phyloP scores from a whole-genome alignment of 2,888 invertebrate genomes.

The Epinotia nisella region DNA sequence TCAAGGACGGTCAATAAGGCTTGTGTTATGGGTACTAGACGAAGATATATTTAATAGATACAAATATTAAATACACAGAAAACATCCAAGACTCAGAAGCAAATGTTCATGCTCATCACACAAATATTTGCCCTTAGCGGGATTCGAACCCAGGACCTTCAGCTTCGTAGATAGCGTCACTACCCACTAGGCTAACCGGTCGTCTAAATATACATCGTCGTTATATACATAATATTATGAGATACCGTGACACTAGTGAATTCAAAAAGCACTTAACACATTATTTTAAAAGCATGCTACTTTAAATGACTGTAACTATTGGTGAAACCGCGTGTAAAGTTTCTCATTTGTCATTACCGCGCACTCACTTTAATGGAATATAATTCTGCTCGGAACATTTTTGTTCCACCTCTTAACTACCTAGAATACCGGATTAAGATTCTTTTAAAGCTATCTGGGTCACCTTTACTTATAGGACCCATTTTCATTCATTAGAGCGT shows the following conservation, averaged over 20 bases:
- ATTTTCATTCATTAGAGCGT: neutral
- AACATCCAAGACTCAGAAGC: no score
- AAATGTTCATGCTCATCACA: no score
- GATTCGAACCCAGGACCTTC: no score
- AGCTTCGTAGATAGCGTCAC: no score
- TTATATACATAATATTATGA: no score
- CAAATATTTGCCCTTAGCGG: no score
- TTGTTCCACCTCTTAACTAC: slow-evolving; percentile 9
- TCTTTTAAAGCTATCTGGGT: neutral
- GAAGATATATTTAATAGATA: no score
- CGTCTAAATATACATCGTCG: no score
- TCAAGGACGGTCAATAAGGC: no score
- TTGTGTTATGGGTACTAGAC: no score
- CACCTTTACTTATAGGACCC: slow-evolving; percentile 6
- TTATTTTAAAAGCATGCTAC: slow-evolving; percentile 19
- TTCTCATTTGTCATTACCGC: slow-evolving; percentile 32
- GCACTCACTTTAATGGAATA: slow-evolving; percentile 41
- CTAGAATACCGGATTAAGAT: slow-evolving; percentile 19
- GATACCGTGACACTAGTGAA: neutral
- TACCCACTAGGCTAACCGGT: no score
- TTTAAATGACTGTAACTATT: slow-evolving; percentile 19
- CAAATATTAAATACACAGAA: no score
- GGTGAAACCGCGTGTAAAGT: slow-evolving; percentile 13
- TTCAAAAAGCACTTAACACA: slow-evolving; percentile 31
- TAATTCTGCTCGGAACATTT: slow-evolving; percentile 7